A percentile compares a stretch with the other conserved stretches of the same genome.
phyloP scores from a whole-genome alignment of 2,797 vertebrate species.

The Enteromius paludinosus region DNA sequence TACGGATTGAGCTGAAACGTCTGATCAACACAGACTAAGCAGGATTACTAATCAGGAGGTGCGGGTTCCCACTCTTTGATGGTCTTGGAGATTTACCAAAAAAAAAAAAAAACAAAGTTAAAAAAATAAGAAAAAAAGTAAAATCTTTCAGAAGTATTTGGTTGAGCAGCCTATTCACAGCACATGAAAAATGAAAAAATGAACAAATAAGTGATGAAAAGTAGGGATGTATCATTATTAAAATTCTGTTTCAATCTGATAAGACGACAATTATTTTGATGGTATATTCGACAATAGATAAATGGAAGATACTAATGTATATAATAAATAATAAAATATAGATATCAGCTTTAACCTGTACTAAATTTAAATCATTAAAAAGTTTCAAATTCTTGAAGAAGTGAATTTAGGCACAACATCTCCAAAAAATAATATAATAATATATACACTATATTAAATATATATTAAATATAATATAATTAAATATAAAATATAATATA shows the following conservation, averaged over 20 bases:
- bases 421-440: no score
- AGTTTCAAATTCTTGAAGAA: not conserved
- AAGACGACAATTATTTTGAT: not conserved
- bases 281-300: not conserved
- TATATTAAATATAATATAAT: no score
- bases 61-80: constrained; percentile 1
- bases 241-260: not conserved
- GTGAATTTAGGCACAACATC: not conserved
- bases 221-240: not conserved
- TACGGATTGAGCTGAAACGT: constrained; percentile 21
- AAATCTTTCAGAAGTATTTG: not conserved
- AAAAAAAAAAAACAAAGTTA: no score
- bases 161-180: not conserved
- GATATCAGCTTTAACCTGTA: not conserved
- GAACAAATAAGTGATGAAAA: not conserved
- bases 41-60: constrained; percentile 30
- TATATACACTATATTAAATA: no score
- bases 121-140: no score
- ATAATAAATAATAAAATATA: not conserved
- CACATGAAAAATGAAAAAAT: not conserved
- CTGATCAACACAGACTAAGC: constrained; percentile 39
- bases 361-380: not conserved
- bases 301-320: not conserved
- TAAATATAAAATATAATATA: no score
- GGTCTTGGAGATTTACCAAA: not conserved